phyloP scores from a whole-genome alignment of 2,797 vertebrate genomes.

The Babyrousa celebensis region DNA sequence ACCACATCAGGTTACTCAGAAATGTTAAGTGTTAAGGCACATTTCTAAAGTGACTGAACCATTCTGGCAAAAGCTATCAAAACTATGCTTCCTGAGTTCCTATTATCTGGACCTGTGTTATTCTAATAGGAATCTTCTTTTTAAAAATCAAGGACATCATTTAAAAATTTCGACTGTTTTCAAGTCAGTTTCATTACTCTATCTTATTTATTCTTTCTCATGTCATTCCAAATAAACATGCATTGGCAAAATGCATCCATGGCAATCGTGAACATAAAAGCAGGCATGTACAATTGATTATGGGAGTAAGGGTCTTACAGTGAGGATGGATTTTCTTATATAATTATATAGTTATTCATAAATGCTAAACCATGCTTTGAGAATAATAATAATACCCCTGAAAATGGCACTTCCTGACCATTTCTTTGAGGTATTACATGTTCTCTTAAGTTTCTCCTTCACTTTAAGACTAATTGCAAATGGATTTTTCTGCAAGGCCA shows the following conservation, averaged over 20 bases:
- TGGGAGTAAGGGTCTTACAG: not conserved
- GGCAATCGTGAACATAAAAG: not conserved
- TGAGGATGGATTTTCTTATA: not conserved
- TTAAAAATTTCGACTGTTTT: conserved; percentile 32
- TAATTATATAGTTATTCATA: conserved; percentile 19
- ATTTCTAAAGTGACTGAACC: not conserved
- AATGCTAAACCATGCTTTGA: not conserved
- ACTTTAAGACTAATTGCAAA: conserved; percentile 31
- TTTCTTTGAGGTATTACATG: not conserved
- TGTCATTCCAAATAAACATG: conserved; percentile 13
- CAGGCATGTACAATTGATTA: not conserved
- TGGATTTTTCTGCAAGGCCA: not conserved
- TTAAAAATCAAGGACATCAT: conserved; percentile 45
- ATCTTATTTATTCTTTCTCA: conserved; percentile 26
- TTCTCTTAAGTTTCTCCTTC: not conserved
- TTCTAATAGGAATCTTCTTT: conserved; percentile 24
- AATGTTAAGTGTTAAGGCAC: not conserved
- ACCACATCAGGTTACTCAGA: not conserved
- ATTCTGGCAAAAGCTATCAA: not conserved
- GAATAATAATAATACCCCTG: not conserved
- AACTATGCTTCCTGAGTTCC: not conserved
- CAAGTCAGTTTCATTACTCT: not conserved
- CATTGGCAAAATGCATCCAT: not conserved
- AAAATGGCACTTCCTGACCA: not conserved
- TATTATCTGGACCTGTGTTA: not conserved